Conservation (phyloP, 2,113 vertebrate genomes). For the Etheostoma spectabile region DNA sequence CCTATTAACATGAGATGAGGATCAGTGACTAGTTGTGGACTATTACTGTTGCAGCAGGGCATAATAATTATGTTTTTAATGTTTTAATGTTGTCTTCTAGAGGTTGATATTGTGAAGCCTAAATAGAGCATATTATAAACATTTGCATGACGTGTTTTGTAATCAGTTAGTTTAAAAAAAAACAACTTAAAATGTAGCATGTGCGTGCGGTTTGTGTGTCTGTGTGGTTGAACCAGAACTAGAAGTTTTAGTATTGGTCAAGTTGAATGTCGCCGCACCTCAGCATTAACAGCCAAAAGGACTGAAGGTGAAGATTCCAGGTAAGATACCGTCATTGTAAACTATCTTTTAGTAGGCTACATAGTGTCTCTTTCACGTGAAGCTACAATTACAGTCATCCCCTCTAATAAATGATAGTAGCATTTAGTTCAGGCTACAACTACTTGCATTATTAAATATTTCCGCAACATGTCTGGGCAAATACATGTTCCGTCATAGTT, state of each 20-base stretch:
- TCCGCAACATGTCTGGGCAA: not conserved
- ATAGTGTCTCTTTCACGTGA: not conserved
- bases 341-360: not conserved
- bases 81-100: not conserved
- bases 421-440: not conserved
- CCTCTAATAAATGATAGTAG: not conserved
- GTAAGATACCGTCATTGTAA: slow-evolving; percentile 45
- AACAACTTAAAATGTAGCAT: not conserved
- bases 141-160: not conserved
- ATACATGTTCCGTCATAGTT: not conserved
- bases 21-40: not conserved
- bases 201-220: slow-evolving; percentile 9
- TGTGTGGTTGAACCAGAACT: slow-evolving; percentile 30
- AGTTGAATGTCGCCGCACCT: slow-evolving; percentile 31
- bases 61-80: not conserved
- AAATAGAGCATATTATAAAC: not conserved
- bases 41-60: not conserved
- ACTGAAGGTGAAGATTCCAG: slow-evolving; percentile 38
- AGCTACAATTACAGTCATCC: not conserved
- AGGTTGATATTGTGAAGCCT: not conserved
- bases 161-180: not conserved
- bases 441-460: not conserved
- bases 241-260: slow-evolving; percentile 7
- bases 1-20: slow-evolving; percentile 31
- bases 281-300: slow-evolving; percentile 16